Conservation (phyloP, 2,797 vertebrate genomes). For the Buceros bicornis region DNA sequence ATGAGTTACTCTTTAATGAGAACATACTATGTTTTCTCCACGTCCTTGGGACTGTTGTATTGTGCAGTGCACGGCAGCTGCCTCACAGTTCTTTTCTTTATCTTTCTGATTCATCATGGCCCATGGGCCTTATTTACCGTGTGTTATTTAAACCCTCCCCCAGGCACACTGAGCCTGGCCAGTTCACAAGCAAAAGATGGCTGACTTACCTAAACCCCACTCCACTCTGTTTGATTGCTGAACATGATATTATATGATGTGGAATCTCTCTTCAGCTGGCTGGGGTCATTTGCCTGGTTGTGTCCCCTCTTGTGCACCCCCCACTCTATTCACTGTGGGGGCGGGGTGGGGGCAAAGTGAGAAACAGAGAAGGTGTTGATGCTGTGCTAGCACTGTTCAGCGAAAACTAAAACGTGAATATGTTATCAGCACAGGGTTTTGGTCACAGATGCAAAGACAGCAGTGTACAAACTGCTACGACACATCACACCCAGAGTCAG, state of each 20-base stretch:
- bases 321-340: accelerated
- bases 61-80: background rate
- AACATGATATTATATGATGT: accelerated
- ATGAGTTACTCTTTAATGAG: background rate
- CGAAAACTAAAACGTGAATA: background rate
- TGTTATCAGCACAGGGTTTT: background rate
- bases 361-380: background rate
- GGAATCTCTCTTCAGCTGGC: background rate
- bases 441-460: background rate
- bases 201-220: background rate
- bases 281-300: background rate
- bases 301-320: background rate
- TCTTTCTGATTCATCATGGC: background rate
- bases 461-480: background rate
- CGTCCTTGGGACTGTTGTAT: background rate
- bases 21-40: background rate
- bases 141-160: background rate
- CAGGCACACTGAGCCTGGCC: background rate
- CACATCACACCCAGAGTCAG: background rate
- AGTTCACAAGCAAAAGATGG: background rate
- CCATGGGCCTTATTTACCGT: background rate
- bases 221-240: background rate
- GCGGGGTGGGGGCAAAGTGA: background rate
- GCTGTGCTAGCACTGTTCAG: background rate
- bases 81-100: background rate